phyloP scores from a whole-genome alignment of 2,888 invertebrate species.

The Silvanus unidentatus region DNA sequence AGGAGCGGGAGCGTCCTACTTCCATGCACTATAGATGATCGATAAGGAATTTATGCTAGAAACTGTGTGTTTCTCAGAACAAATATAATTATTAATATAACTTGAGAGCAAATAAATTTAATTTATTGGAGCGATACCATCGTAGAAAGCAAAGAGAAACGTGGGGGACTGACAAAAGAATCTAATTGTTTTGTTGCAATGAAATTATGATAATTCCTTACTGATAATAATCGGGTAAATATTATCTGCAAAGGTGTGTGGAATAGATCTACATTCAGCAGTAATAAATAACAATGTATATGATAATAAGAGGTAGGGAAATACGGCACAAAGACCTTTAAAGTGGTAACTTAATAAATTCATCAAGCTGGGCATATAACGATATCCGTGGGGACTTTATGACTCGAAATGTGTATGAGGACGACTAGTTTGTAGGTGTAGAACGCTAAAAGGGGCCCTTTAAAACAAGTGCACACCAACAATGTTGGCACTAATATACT shows the following conservation, averaged over 20 bases:
- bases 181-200: constrained; percentile 1
- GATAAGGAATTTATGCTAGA: too few species aligned
- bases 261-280: not conserved
- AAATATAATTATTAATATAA: too few species aligned
- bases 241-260: too few species aligned
- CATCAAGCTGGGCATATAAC: not conserved
- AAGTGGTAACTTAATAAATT: not conserved
- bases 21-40: too few species aligned
- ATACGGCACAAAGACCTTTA: not conserved
- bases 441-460: too few species aligned
- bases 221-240: too few species aligned
- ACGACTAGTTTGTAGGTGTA: constrained; percentile 6
- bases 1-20: too few species aligned
- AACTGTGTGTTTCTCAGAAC: too few species aligned
- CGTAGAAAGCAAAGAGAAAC: too few species aligned
- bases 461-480: not conserved
- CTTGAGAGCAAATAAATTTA: too few species aligned
- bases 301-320: not conserved
- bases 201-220: not conserved
- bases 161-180: too few species aligned
- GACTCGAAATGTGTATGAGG: constrained; percentile 14
- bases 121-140: too few species aligned
- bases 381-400: constrained; percentile 5
- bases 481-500: constrained; percentile 15
- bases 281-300: not conserved